Percentiles rank a stretch among this genome's conserved stretches.
phyloP scores from a whole-genome alignment of 2,888 invertebrate species.

The Nudaria mundana region DNA sequence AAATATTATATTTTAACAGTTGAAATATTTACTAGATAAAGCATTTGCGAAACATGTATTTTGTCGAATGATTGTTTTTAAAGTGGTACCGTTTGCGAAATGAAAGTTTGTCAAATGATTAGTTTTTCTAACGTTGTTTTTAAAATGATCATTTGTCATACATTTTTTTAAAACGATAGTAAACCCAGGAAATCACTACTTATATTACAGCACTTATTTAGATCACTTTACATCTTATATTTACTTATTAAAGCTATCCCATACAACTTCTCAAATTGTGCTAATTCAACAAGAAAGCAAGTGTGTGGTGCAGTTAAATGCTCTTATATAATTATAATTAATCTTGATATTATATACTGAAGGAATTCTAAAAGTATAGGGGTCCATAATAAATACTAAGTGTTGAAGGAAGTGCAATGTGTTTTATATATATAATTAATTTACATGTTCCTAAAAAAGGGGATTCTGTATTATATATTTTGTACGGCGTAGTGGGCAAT shows the following conservation, averaged over 20 bases:
- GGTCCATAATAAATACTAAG: slow-evolving; percentile 15
- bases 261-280: slow-evolving; percentile 74
- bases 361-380: slow-evolving; percentile 4
- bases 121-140: too few species aligned
- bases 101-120: too few species aligned
- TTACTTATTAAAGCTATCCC: slow-evolving; percentile 80
- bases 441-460: slow-evolving; percentile 1
- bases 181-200: slow-evolving; percentile 28
- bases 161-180: too few species aligned
- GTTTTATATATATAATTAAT: neutral
- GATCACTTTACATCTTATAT: slow-evolving; percentile 55
- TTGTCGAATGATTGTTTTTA: too few species aligned
- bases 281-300: slow-evolving; percentile 59
- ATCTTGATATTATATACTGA: slow-evolving; percentile 9
- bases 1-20: too few species aligned
- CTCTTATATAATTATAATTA: too few species aligned
- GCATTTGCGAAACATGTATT: too few species aligned
- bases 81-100: too few species aligned
- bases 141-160: too few species aligned
- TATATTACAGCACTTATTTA: slow-evolving; percentile 43
- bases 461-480: too few species aligned
- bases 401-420: slow-evolving; percentile 13
- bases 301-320: slow-evolving; percentile 44
- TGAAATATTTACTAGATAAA: too few species aligned
- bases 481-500: too few species aligned